A percentile compares a stretch with the other conserved stretches of the same genome.
These are phyloP conservation scores for Dexiosoma caninum DNA, from an alignment of 2,888 invertebrate genomes.

Conservation along the genomic window DNA sequence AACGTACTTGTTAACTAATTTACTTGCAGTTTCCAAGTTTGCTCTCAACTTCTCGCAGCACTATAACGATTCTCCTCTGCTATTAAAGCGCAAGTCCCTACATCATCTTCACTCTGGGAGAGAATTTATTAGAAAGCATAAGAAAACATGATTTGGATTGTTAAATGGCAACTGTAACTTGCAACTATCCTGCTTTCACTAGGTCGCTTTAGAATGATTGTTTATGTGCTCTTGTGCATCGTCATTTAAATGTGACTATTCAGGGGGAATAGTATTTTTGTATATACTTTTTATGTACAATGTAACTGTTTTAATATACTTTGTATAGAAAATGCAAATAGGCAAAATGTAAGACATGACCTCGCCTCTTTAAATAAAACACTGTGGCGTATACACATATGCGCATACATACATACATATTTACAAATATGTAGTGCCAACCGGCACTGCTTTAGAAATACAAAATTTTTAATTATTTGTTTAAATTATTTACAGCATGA, in stretches of 20 bases:
- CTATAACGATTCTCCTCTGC: background rate
- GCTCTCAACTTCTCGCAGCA: background rate
- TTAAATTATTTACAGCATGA: background rate
- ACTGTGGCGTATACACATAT: no score
- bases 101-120: background rate
- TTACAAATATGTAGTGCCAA: no score
- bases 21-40: background rate
- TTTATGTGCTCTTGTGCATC: constrained; percentile 5
- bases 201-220: constrained; percentile 43
- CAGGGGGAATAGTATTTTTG: constrained; percentile 24
- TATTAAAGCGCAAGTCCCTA: constrained; percentile 42
- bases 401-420: background rate
- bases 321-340: constrained; percentile 31
- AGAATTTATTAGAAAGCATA: constrained; percentile 18
- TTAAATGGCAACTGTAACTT: constrained; percentile 43
- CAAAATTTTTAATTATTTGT: no score
- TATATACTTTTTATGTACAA: constrained; percentile 32
- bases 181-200: constrained; percentile 61
- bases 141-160: background rate
- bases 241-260: constrained; percentile 13
- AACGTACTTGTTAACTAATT: no score
- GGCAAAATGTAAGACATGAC: background rate
- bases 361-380: constrained; percentile 12
- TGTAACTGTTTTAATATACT: constrained; percentile 40
- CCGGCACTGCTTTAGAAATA: no score